Evolutionary conservation across 2,888 invertebrate species (phyloP).

Genomic region (Drosophila affinis): DNA sequence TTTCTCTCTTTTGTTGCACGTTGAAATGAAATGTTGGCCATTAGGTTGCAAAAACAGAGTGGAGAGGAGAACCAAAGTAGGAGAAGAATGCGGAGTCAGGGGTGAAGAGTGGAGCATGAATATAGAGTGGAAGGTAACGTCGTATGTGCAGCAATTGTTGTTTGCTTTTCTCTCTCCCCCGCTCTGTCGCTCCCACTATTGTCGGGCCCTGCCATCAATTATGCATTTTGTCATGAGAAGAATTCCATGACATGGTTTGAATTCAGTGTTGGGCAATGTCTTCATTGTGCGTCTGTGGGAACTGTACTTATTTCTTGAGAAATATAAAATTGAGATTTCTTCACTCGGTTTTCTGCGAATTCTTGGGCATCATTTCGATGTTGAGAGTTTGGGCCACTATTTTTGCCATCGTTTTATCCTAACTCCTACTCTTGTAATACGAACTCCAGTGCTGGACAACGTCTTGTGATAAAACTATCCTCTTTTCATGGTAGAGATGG

Average conservation of each 20-base stretch:
- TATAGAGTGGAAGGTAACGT: background rate
- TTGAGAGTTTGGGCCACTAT: background rate
- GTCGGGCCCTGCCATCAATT: background rate
- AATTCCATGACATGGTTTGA: background rate
- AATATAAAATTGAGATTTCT: background rate
- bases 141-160: conserved; percentile 17
- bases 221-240: background rate
- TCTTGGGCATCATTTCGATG: background rate
- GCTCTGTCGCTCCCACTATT: background rate
- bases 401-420: background rate
- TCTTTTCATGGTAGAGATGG: too few species aligned
- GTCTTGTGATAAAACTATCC: too few species aligned
- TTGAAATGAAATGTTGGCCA: conserved; percentile 24
- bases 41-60: conserved; percentile 50
- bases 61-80: conserved; percentile 6
- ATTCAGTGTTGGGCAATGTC: background rate
- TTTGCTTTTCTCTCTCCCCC: conserved; percentile 3
- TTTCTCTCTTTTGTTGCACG: conserved; percentile 6
- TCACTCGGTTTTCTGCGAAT: background rate
- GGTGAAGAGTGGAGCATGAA: background rate
- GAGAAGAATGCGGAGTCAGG: conserved; percentile 15
- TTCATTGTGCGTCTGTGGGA: conserved; percentile 1
- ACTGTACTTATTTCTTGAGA: background rate
- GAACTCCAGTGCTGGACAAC: background rate
- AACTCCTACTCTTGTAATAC: rapidly evolving